Evolutionary conservation across 2,113 vertebrate genomes (phyloP), one percentile per base, ranked within the genome.

Genomic region (Candoia aspera): DNA sequence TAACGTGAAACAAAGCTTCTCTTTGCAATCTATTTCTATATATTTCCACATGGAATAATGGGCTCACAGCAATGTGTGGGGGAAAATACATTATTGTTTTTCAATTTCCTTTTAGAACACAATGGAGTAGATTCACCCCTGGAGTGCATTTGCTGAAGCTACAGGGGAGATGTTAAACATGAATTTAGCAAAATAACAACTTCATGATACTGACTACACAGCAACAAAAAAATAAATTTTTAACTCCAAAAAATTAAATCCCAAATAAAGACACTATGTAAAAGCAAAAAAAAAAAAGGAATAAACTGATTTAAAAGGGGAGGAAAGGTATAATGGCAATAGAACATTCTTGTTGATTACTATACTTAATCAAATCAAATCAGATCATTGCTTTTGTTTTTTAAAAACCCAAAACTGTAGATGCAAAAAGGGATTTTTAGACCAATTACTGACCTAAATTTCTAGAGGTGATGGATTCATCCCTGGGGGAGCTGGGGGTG

Each of bases 321-420:
- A 33, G 13, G 24, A 54, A 2, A 88, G 19, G 10, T 46, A 85
- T 54, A 37, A 86, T 86, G 59, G 26, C 46, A 68, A 19, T 12
- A 5, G 84, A 84, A 68, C 9, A 1, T 8, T 0, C 37, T 26
- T 23, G 8, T 0, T 6, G 1, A 4, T 0, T 0, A 15, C 3
- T 57, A 58, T 12, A 24, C 3, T 0, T 1, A 29, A 58, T 9
- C n/a, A 15, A 59, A 29, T 64, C 64, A 68, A n/a, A 68, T 33
- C 64, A 68, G n/a, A 64, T 3, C 26, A 64, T 64, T 29, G 12
- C 4, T 49, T 49, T 49, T 64, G 3, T 59, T 60, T 17, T 26
- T 62, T 3, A 12, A 64, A 64, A 64, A 64, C 24, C 10, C 9
- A 62, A 26, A 26, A 62, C 60, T 26, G 8, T 26, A 62, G 62